Evolutionary conservation across 1,140 invertebrate species (phyloP).

Genomic region (Camponotus floridanus): DNA sequence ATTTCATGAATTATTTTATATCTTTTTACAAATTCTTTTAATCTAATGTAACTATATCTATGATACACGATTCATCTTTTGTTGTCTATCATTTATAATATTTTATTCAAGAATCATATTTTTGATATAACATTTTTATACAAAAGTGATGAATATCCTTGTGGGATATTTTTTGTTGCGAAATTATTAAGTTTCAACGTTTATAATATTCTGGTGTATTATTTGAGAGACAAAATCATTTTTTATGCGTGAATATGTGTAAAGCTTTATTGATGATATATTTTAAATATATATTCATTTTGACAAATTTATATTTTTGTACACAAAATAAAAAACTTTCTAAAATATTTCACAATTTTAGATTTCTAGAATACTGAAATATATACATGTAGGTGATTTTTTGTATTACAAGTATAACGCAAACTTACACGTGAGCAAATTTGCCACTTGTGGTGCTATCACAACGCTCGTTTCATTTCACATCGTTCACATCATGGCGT

Average conservation of each 20-base stretch:
- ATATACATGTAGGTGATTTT: no score
- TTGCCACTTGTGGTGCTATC: conserved; percentile 4
- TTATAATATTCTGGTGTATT: not conserved
- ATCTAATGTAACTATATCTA: not conserved
- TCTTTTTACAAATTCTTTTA: not conserved
- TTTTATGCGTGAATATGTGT: not conserved
- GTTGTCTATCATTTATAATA: not conserved
- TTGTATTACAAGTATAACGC: no score
- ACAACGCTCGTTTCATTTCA: conserved; percentile 26
- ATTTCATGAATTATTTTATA: not conserved
- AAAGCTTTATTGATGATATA: not conserved
- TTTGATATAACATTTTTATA: not conserved
- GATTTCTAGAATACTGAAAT: no score
- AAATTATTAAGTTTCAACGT: not conserved
- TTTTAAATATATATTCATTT: not conserved
- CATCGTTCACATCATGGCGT: conserved; percentile 20
- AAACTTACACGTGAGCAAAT: not conserved
- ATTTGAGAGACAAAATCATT: not conserved
- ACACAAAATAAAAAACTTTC: no score
- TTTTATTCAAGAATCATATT: not conserved
- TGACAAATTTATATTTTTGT: not conserved
- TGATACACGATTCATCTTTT: not conserved
- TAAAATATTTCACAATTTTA: no score
- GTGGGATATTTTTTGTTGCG: not conserved
- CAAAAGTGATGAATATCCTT: not conserved